Conservation (phyloP, 2,888 invertebrate genomes). For the Pimpla rufipes region DNA sequence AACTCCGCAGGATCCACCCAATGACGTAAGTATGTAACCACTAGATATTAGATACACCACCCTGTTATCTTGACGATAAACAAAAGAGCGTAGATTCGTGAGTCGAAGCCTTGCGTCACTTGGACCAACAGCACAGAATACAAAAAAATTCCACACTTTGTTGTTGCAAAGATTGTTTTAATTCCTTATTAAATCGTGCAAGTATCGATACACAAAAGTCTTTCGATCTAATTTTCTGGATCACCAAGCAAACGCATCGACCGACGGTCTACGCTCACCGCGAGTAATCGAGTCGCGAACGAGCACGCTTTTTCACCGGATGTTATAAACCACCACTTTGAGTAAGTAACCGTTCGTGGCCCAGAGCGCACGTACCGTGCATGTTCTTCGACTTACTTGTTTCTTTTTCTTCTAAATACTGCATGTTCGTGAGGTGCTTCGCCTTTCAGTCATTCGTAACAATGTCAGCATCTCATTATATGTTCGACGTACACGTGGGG, state of each 20-base stretch:
- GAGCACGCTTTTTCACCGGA: slow-evolving; percentile 62
- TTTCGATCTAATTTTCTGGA: slow-evolving; percentile 5
- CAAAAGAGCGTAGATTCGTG: not conserved
- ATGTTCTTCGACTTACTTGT: slow-evolving; percentile 12
- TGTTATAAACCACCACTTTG: slow-evolving; percentile 38
- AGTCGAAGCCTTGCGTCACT: slow-evolving; percentile 12
- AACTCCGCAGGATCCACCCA: slow-evolving; percentile 80
- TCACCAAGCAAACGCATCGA: slow-evolving; percentile 3
- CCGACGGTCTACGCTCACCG: slow-evolving; percentile 1
- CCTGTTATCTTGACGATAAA: not conserved
- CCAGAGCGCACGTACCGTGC: slow-evolving; percentile 19
- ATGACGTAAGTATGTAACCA: slow-evolving; percentile 81
- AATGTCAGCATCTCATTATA: not conserved
- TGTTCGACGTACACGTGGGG: not conserved
- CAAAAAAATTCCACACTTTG: not conserved
- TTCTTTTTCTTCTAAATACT: not conserved
- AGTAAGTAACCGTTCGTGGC: slow-evolving; percentile 57
- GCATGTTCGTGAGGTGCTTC: not conserved
- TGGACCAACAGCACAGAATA: not conserved
- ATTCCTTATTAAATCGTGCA: not conserved
- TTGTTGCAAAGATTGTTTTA: not conserved
- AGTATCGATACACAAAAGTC: slow-evolving; percentile 2
- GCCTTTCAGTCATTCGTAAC: not conserved
- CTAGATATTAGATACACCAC: slow-evolving; percentile 16
- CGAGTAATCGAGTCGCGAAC: slow-evolving; percentile 28